A percentile compares a stretch with the other conserved stretches of the same genome.
phyloP scores from a whole-genome alignment of 1,140 invertebrate species.

The Tribolium castaneum region DNA sequence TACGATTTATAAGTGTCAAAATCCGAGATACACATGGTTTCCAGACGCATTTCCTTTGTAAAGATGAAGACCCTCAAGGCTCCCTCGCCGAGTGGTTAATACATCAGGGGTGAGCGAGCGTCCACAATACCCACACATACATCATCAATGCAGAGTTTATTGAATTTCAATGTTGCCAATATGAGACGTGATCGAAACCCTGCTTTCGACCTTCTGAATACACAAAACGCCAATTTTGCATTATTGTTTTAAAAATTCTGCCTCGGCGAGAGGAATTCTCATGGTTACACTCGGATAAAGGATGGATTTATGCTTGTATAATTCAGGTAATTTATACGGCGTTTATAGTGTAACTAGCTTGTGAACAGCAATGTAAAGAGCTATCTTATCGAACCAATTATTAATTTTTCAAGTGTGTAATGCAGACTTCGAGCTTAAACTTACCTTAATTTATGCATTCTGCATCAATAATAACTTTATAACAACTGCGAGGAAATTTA shows the following conservation, averaged over 20 bases:
- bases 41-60: slow-evolving; percentile 51
- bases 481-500: slow-evolving; percentile 6
- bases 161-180: slow-evolving; percentile 46
- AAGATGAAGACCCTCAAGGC: slow-evolving; percentile 55
- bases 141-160: slow-evolving; percentile 43
- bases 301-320: slow-evolving; percentile 22
- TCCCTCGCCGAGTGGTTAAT: slow-evolving; percentile 38
- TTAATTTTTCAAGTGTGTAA: slow-evolving; percentile 21
- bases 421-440: slow-evolving; percentile 3
- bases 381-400: slow-evolving; percentile 26
- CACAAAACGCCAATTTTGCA: not conserved
- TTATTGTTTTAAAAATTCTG: not conserved
- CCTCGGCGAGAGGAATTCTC: not conserved
- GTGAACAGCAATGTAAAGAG: slow-evolving; percentile 16
- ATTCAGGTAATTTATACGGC: slow-evolving; percentile 25
- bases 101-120: slow-evolving; percentile 38
- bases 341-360: slow-evolving; percentile 18
- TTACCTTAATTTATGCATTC: slow-evolving; percentile 2
- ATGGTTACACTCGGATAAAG: not conserved
- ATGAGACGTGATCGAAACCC: slow-evolving; percentile 20
- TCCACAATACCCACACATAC: slow-evolving; percentile 42
- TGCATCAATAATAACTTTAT: slow-evolving; percentile 25
- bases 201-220: slow-evolving; percentile 12
- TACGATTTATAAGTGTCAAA: slow-evolving; percentile 56
- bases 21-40: slow-evolving; percentile 53